Evolutionary conservation across 1,140 invertebrate genomes (phyloP), one percentile per base, ranked within the genome.

Genomic region (Papilio aristodemus): DNA sequence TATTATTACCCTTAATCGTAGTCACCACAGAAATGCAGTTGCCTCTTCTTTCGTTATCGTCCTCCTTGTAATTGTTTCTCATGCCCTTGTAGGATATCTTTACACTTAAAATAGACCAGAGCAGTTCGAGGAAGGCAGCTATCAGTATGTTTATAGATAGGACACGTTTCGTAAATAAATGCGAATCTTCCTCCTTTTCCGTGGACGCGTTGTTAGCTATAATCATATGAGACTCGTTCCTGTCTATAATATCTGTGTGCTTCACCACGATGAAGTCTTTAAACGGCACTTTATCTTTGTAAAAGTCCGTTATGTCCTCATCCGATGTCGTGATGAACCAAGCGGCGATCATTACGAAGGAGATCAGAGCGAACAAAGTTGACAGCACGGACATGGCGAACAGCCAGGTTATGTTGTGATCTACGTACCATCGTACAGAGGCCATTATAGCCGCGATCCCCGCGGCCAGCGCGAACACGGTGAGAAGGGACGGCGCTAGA

Each of bases 341-440:
- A 0, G 79, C 74, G 4, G 83, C 72, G 17, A 91, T 87, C 76
- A 91, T 78, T 25, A 85, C 69, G 22, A 91, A 85, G 0, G 89
- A 79, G 3, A 89, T 72, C 1, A 90, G 71, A 0, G 93, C 90
- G 8, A 92, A 77, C 14, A 92, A 13, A 0, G 92, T 90, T 1
- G 93, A 93, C 32, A 93, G 67, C 46, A 88, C 73, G 0, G 92
- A 92, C 69, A 89, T 87, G 63, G 93, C 81, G 70, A 94, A 94
- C 72, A 94, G 92, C 85, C 93, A 93, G 0, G 89, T 89, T 68
- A 95, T 94, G 75, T 95, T 94, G 36, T 92, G 88, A 73, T 95
- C 94, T 32, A 94, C 92, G 82, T 95, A 95, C 94, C 94, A 95
- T 67, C 90, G 81, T 37, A 93, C 92, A 74, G 94, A 94, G 6